A percentile compares a stretch with the other conserved stretches of the same genome.
Conservation (phyloP, 2,113 vertebrate genomes). For the Nyctibius bracteatus region DNA sequence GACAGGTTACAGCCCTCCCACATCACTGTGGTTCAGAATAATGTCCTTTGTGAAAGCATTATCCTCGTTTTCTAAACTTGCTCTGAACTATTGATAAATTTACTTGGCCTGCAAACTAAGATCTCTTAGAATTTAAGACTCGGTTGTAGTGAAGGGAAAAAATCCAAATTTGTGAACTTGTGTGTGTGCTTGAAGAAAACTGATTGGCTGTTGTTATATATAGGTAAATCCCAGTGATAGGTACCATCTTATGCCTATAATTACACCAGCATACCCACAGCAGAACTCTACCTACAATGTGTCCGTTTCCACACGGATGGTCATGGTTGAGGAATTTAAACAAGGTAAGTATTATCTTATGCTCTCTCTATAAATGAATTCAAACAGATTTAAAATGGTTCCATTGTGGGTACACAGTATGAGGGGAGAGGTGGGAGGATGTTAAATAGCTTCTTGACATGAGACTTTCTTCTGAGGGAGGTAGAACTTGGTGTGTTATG, state of each 20-base stretch:
- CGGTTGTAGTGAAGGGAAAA: slow-evolving; percentile 67
- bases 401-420: not conserved
- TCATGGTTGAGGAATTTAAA: slow-evolving; percentile 92
- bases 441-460: not conserved
- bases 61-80: not conserved
- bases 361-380: slow-evolving; percentile 52
- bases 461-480: not conserved
- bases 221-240: slow-evolving; percentile 90
- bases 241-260: slow-evolving; percentile 94
- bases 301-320: slow-evolving; percentile 86
- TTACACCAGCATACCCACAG: slow-evolving; percentile 92
- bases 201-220: slow-evolving; percentile 82
- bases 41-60: not conserved
- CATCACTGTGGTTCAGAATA: not conserved
- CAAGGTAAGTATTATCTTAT: slow-evolving; percentile 81
- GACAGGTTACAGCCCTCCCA: not conserved
- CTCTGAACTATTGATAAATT: not conserved
- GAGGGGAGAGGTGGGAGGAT: not conserved
- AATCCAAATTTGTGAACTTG: slow-evolving; percentile 72
- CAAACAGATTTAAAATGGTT: not conserved
- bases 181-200: slow-evolving; percentile 79
- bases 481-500: not conserved
- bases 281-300: slow-evolving; percentile 95
- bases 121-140: slow-evolving; percentile 12
- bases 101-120: not conserved